Conservation (phyloP, 2,113 vertebrate species). For the Atractosteus spatula region DNA sequence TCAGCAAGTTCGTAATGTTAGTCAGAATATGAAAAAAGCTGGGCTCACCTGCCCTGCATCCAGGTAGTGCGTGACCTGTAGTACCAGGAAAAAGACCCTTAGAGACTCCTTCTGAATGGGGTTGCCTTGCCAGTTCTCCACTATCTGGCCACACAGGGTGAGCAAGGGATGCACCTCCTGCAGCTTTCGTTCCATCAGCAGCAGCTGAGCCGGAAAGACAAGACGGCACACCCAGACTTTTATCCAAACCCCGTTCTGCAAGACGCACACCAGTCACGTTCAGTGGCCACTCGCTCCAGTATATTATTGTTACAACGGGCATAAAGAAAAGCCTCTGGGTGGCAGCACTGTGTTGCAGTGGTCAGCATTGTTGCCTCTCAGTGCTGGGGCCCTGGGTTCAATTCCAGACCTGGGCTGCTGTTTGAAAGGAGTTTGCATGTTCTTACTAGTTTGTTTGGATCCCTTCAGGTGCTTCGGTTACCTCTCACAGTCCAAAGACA, state of each 20-base stretch:
- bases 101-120: slow-evolving; percentile 98
- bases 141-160: slow-evolving; percentile 92
- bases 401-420: too few relatives aligned
- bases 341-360: background rate
- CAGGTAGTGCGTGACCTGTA: slow-evolving; percentile 97
- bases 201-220: slow-evolving; percentile 61
- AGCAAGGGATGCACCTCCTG: slow-evolving; percentile 95
- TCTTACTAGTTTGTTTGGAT: too few relatives aligned
- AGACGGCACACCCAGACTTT: background rate
- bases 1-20: too few relatives aligned
- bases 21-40: background rate
- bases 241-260: too few relatives aligned
- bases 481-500: too few relatives aligned
- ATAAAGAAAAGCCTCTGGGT: background rate
- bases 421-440: too few relatives aligned
- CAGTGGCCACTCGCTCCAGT: too few relatives aligned
- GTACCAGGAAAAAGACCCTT: slow-evolving; percentile 92
- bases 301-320: background rate
- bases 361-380: too few relatives aligned
- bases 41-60: slow-evolving; percentile 88
- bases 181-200: slow-evolving; percentile 95
- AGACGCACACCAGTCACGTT: too few relatives aligned
- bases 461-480: too few relatives aligned
- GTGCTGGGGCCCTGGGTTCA: too few relatives aligned
- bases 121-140: slow-evolving; percentile 99